Evolutionary conservation across 2,797 vertebrate species (phyloP), one percentile per base, ranked within the genome.

Genomic region (Characodon lateralis): DNA sequence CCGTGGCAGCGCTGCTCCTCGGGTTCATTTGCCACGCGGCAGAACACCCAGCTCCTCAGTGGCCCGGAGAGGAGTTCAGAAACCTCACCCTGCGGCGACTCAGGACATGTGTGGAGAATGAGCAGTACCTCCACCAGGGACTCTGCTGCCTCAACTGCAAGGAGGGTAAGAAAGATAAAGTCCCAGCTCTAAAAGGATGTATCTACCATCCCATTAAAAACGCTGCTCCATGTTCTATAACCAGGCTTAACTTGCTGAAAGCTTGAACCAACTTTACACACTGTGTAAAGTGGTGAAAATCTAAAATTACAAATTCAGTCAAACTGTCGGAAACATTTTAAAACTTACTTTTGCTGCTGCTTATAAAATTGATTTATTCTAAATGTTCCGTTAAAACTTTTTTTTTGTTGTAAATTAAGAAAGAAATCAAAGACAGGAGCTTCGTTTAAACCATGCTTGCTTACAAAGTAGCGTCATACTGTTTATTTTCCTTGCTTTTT

Each of bases 141-240:
- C 83, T 92, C 73, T 96, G 96, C 90, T 96, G 96, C 91, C 91
- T 87, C 78, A 96, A 96, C 71, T 96, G 96, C 83, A 90, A 91
- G 48, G 95, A 95, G 26, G 96, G 96, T 96, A 85, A 95, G 95
- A 51, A 80, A 5, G 58, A 55, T 14, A 20, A 74, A 41, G 7
- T 61, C 48, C 31, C 73, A n/a, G 56, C 55, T 56, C 66, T 24
- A 39, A 41, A 9, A 46, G 6, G 66, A 46, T 26, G 22, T 16
- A 16, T 5, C 26, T 69, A 26, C 66, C 43, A 22, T 53, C 56
- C 28, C 55, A 48, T n/a, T 31, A 12, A 35, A 75, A 65, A 26
- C 5, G 31, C 16, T 8, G 16, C 20, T 66, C 28, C 16, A n/a
- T 14, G 39, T 78, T 31, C 5, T 46, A 26, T 58, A 13, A 26